Evolutionary conservation across 64 coral and sea anemone species (phyloP), one percentile per base, ranked within the genome.

Genomic region (Montipora cactus): DNA sequence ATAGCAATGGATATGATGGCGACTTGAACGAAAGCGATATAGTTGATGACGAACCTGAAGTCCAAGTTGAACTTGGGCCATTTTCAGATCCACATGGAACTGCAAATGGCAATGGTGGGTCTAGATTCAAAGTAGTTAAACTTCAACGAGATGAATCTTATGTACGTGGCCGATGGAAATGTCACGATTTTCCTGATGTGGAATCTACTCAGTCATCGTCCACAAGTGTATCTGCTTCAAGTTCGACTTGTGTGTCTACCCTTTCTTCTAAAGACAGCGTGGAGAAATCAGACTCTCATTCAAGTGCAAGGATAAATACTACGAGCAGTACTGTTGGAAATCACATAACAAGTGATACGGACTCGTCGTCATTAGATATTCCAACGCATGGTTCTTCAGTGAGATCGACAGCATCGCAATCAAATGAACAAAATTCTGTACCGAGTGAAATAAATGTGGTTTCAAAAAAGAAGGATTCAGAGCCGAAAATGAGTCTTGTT

Each of bases 81-180:
- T 74, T 90, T 90, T 64, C 88, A 79, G 83, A 92, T 19, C 84
- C 90, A 37, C 37, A 37, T 55, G 83, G 79, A 81, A 94, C 89
- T 78, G 87, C 91, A 69, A 97, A 97, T 94, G 96, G 96, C 87
- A 97, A 97, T 92, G 96, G 96, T 58, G 93, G 84, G 81, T 97
- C 96, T 20, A 95, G 96, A 78, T 97, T 97, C 83, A 97, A 97
- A 91, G 96, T 97, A 81, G 96, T 97, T 81, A 91, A 89, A 97
- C 91, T 97, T 92, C 93, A 94, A 88, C 91, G 89, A 89, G 94
- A 91, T 79, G 89, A 94, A 83, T 90, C 93, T 14, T 97, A 95
- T 91, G 78, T 74, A 77, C 96, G 96, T 69, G 96, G 96, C 67
- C 89, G 96, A 87, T 97, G 96, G 96, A 79, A 81, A 79, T 97